phyloP scores from a whole-genome alignment of 2,797 vertebrate genomes.

The Simalia tracyae region DNA sequence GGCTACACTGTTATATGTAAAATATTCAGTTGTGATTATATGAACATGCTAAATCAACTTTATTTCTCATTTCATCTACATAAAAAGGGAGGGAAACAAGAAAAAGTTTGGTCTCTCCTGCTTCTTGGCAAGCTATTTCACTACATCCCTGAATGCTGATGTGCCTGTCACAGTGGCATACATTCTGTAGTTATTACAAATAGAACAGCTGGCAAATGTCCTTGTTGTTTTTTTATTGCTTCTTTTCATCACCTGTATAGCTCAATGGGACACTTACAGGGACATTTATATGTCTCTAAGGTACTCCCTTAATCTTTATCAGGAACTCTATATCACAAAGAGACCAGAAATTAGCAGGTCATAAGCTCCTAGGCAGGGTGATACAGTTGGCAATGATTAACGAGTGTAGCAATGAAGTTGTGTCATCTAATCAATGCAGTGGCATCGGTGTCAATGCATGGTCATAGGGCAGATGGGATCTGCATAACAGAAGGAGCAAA shows the following conservation, averaged over 20 bases:
- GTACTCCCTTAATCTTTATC: rapidly evolving
- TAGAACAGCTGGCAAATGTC: neutral
- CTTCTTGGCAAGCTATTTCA: neutral
- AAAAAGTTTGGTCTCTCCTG: too few species aligned
- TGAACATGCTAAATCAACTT: neutral
- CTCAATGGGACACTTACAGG: neutral
- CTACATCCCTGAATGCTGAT: neutral
- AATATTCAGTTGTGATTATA: neutral
- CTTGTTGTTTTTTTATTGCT: neutral
- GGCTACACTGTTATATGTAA: neutral
- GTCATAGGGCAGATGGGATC: neutral
- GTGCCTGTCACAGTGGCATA: neutral
- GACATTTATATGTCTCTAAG: neutral
- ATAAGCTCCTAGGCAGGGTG: neutral
- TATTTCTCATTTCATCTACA: neutral
- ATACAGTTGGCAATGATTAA: neutral
- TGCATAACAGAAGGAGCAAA: rapidly evolving
- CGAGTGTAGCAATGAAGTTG: neutral
- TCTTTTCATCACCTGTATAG: neutral
- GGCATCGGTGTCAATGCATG: neutral
- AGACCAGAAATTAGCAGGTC: neutral
- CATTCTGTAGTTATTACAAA: neutral
- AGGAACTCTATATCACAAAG: neutral
- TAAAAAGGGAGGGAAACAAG: neutral
- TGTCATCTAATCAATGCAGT: neutral